These are phyloP conservation scores for Chloropsis cyanopogon DNA, from an alignment of 2,113 vertebrate species.

Conservation along the genomic window DNA sequence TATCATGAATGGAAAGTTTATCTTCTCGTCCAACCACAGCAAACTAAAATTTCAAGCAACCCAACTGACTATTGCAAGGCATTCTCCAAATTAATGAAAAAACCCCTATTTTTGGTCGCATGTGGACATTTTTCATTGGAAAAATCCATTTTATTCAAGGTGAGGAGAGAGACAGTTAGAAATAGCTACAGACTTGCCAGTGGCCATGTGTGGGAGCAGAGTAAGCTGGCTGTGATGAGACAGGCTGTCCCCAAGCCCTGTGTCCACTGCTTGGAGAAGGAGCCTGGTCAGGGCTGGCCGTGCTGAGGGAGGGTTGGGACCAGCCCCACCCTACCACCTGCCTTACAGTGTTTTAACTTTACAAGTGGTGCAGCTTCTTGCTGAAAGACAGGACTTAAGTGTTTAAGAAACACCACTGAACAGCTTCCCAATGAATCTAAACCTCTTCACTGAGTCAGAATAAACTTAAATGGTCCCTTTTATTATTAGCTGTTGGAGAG, in stretches of 20 bases:
- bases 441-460: background rate
- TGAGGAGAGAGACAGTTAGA: background rate
- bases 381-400: background rate
- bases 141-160: background rate
- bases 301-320: background rate
- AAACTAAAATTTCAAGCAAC: background rate
- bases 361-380: background rate
- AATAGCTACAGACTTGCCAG: fast-evolving
- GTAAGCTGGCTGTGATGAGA: background rate
- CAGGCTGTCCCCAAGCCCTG: background rate
- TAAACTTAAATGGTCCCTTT: conserved; percentile 11
- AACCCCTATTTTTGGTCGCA: background rate
- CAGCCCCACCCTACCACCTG: background rate
- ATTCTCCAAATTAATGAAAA: background rate
- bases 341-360: background rate
- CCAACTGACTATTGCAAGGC: background rate
- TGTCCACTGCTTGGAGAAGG: background rate
- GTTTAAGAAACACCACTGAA: background rate
- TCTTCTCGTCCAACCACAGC: background rate
- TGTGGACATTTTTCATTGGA: background rate
- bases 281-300: background rate
- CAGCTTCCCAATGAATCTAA: background rate
- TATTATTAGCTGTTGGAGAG: background rate
- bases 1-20: background rate
- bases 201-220: background rate